A percentile compares a stretch with the other conserved stretches of the same genome.
Conservation (phyloP, 2,888 invertebrate species). For the Drosophila monieri region DNA sequence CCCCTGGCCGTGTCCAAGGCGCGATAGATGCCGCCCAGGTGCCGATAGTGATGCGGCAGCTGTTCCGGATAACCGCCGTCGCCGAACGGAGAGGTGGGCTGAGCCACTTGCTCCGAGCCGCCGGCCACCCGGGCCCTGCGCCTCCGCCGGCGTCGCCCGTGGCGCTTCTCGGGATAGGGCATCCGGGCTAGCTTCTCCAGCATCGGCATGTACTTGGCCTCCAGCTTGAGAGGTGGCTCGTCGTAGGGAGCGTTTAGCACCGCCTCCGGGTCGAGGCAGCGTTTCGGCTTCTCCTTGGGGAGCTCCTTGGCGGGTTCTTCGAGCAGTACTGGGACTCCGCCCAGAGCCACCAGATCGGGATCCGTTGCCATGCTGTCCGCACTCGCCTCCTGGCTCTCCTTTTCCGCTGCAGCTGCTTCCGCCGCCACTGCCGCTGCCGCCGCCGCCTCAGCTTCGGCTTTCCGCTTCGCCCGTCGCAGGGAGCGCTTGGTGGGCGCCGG, state of each 20-base stretch:
- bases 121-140: slow-evolving; percentile 10
- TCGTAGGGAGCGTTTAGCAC: neutral
- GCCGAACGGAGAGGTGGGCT: neutral
- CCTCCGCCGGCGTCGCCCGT: neutral
- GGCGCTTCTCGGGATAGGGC: slow-evolving; percentile 24
- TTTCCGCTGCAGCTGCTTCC: neutral
- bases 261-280: neutral
- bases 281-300: neutral
- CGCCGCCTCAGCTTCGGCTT: neutral
- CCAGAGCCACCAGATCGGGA: slow-evolving; percentile 10
- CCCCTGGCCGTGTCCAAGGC: neutral
- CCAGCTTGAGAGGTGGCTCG: slow-evolving; percentile 52
- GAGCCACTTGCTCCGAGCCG: neutral
- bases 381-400: neutral
- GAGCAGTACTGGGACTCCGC: slow-evolving; percentile 6
- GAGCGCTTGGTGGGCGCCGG: slow-evolving; percentile 3
- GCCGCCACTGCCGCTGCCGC: neutral
- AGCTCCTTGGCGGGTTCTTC: neutral
- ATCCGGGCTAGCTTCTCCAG: slow-evolving; percentile 44
- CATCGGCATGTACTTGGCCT: slow-evolving; percentile 51
- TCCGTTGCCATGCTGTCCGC: neutral
- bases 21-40: neutral
- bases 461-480: slow-evolving; percentile 2
- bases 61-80: neutral
- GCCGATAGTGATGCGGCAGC: neutral